Base-by-base conservation (phyloP, 2,113 vertebrate genomes). In the Eublepharis macularius region DNA sequence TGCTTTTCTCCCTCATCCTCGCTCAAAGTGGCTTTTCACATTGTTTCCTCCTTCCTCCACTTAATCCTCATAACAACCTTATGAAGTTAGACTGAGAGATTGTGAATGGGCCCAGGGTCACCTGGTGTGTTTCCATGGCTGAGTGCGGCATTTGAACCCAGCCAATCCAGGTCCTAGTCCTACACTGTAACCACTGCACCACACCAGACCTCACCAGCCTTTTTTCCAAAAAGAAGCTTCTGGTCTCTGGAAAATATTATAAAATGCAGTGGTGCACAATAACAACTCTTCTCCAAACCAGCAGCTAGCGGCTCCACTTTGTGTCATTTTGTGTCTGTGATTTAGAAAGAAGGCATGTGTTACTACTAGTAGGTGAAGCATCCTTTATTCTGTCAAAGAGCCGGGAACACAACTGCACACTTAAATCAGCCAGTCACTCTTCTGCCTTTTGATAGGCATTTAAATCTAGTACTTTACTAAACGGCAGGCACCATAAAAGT, bases 281-380 rank as follows among this genome's bases (percentile, higher is more conserved):
- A 16, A 43, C 72, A 75, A 9, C 45, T 45, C n/a, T 29, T 3
- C 79, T 26, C 75, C 0, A 0, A 14, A 5, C 7, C n/a, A 12
- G 43, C 68, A 29, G 10, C 4, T 34, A 81, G 39, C n/a, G 13
- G 34, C 49, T 82, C 65, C 3, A 1, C 49, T 82, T 86, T 0
- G 0, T 34, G 36, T 84, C 80, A 36, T 0, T 0, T 51, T 2
- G 2, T 0, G 79, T 82, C 0, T 0, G 0, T 57, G 65, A 84
- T 73, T 89, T 76, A 83, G 8, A 74, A 51, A 2, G 4, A 89
- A 41, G 29, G 34, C 82, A 73, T 72, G 73, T 47, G 85, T 11
- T 12, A 78, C 26, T 85, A 84, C 39, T 0, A 0, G 4, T 49
- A 74, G 41, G 83, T 49, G 41, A 83, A 80, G 32, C 10, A 81